Base-by-base conservation (phyloP, 1,140 invertebrate species). In the Cecropterus lyciades region DNA sequence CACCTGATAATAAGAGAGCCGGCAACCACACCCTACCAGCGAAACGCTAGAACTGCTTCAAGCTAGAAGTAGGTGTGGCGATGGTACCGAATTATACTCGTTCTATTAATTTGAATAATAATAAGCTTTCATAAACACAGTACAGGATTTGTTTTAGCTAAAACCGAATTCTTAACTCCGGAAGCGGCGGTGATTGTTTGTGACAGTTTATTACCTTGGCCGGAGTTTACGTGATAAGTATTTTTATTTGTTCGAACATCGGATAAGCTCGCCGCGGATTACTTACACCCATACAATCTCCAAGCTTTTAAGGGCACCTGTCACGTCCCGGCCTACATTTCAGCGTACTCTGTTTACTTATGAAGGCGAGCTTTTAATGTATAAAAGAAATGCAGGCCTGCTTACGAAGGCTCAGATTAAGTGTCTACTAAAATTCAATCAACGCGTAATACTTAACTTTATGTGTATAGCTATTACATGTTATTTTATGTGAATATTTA, bases 281-380 rank as follows among this genome's bases (percentile, higher is more conserved):
- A 68, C 66, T 68, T 68, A 68, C 57, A 63, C 57, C 51, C 59
- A 68, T 62, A 62, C 66, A 68, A 63, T 63, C 51, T 62, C 57
- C 14, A 51, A 60, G 51, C 56, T 55, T 51, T 55, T 65, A 59
- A 52, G 49, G 49, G 57, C 59, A 67, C 59, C 64, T 69, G 63
- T 69, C 63, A 64, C 65, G 62, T 67, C 20, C 33, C 52, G 65
- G 24, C 65, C 55, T 67, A 60, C 65, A 67, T 67, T 67, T 40
- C 45, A 56, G 30, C 45, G 55, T 52, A 67, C 65, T 33, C 43
- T 56, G 45, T 49, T 63, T 63, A 63, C 42, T 63, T 52, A 51
- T 16, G 48, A 63, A 51, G 48, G n/a, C 59, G 59, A 63, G 46
- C 59, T 63, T 52, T 63, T 63, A 63, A 63, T 63, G 48, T 43